Conservation (phyloP, 2,888 invertebrate genomes). For the Pristionchus fissidentatus region DNA sequence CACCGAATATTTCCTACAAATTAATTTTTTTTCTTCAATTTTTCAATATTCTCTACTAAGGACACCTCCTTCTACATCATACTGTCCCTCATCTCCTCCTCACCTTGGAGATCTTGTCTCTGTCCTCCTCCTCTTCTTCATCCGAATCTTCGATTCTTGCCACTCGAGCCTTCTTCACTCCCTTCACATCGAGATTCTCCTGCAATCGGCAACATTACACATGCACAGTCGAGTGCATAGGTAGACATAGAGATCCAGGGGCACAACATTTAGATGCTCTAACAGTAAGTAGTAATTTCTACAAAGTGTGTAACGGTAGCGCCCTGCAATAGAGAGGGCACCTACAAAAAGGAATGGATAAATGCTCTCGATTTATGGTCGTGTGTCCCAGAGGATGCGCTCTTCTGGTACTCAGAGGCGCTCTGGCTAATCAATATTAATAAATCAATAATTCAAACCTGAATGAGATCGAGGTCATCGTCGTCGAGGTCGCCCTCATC, state of each 20-base stretch:
- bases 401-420: not conserved
- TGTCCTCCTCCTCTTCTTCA: slow-evolving; percentile 50
- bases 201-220: slow-evolving; percentile 66
- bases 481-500: slow-evolving; percentile 89
- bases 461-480: slow-evolving; percentile 96
- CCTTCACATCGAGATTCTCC: slow-evolving; percentile 76
- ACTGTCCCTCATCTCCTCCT: slow-evolving; percentile 45
- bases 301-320: too few species aligned
- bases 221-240: too few species aligned
- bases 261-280: too few species aligned
- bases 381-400: not conserved
- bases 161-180: slow-evolving; percentile 59
- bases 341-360: too few species aligned
- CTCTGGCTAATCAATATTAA: not conserved
- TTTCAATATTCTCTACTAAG: not conserved
- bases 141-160: slow-evolving; percentile 49
- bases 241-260: too few species aligned
- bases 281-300: too few species aligned
- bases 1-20: slow-evolving; percentile 5
- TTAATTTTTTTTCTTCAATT: not conserved
- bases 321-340: too few species aligned
- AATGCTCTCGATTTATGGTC: too few species aligned
- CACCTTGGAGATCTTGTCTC: slow-evolving; percentile 48
- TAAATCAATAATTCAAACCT: slow-evolving; percentile 82
- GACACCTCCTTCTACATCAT: not conserved